These are phyloP conservation scores for Heliocidaris tuberculata DNA, from an alignment of 35 echinoderm and acorn worm genomes.

Conservation along the genomic window DNA sequence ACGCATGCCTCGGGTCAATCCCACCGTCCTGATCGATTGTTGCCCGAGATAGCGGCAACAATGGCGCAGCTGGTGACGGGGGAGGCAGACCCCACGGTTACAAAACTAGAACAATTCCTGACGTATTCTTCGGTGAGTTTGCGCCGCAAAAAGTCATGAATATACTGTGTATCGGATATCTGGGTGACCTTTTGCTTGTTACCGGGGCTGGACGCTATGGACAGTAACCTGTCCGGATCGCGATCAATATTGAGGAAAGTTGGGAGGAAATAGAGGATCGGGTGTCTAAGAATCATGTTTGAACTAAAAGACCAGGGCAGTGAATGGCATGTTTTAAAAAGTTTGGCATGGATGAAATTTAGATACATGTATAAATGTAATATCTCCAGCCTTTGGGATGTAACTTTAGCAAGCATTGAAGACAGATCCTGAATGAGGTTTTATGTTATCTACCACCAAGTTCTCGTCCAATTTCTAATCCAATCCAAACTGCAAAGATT, in stretches of 20 bases:
- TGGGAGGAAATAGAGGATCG: neutral
- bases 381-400: neutral
- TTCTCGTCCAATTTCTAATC: neutral
- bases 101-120: neutral
- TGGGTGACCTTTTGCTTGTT: neutral
- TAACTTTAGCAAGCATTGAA: neutral
- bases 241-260: neutral
- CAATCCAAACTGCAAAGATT: too few species aligned
- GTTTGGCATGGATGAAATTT: neutral
- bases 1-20: neutral
- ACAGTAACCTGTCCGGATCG: neutral
- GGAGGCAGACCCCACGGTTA: neutral
- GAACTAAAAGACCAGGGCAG: neutral
- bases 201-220: neutral
- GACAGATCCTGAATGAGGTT: too few species aligned
- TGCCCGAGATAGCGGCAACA: neutral
- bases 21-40: neutral
- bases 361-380: neutral
- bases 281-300: neutral
- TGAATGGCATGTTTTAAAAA: neutral
- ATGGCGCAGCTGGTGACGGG: neutral
- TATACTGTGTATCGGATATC: neutral
- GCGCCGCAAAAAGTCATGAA: neutral
- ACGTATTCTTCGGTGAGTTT: neutral
- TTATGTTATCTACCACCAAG: too few species aligned